These are phyloP conservation scores for Eristalinus aeneus DNA, from an alignment of 2,888 invertebrate species.

Conservation along the genomic window DNA sequence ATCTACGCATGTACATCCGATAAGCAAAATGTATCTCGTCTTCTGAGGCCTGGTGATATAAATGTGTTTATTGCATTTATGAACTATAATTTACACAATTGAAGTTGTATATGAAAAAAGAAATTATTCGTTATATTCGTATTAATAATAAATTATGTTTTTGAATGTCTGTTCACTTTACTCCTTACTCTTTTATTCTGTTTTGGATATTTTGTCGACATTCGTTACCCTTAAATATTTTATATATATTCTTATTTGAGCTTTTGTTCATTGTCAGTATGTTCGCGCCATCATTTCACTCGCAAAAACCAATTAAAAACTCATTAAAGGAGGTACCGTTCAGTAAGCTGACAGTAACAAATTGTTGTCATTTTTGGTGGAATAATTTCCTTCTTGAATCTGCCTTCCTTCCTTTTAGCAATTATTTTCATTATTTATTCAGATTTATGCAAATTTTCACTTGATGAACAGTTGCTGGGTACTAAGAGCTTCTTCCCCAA, in stretches of 20 bases:
- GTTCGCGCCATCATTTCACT: slow-evolving; percentile 47
- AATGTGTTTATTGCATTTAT: slow-evolving; percentile 12
- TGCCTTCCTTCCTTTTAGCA: slow-evolving; percentile 55
- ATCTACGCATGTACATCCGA: slow-evolving; percentile 40
- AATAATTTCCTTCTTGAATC: slow-evolving; percentile 58
- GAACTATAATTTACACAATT: background rate
- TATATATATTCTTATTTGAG: slow-evolving; percentile 45
- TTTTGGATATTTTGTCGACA: background rate
- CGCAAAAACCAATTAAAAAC: slow-evolving; percentile 67
- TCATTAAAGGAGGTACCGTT: slow-evolving; percentile 58
- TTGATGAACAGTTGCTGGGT: slow-evolving; percentile 64
- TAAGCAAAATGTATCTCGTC: slow-evolving; percentile 27
- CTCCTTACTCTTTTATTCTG: slow-evolving; percentile 13
- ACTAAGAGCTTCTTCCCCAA: slow-evolving; percentile 53
- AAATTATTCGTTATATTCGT: slow-evolving; percentile 3
- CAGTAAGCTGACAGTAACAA: slow-evolving; percentile 65
- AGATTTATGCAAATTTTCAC: slow-evolving; percentile 63
- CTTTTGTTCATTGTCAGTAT: slow-evolving; percentile 57
- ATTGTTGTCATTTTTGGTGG: slow-evolving; percentile 65
- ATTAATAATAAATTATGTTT: slow-evolving; percentile 57
- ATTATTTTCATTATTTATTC: slow-evolving; percentile 66
- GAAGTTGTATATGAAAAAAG: slow-evolving; percentile 29
- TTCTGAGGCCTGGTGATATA: slow-evolving; percentile 21
- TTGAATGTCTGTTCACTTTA: slow-evolving; percentile 56
- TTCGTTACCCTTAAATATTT: slow-evolving; percentile 39